These are phyloP conservation scores for Brachyalestes nurse DNA, from an alignment of 2,797 vertebrate species.

Conservation along the genomic window DNA sequence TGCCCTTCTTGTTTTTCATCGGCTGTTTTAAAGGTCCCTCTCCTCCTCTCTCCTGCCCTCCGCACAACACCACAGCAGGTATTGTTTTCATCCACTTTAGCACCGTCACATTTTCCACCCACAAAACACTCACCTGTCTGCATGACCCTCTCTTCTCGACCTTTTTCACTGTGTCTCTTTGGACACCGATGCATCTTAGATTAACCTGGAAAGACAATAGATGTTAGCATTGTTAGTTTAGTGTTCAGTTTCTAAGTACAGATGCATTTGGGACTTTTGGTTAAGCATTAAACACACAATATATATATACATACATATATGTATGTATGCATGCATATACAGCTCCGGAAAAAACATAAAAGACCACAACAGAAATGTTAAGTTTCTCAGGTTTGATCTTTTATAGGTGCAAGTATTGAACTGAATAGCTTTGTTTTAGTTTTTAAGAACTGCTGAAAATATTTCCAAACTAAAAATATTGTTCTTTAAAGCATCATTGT, in stretches of 20 bases:
- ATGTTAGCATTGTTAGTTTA: not conserved
- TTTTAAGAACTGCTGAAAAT: no score
- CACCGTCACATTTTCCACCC: conserved; percentile 55
- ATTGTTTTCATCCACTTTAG: conserved; percentile 61
- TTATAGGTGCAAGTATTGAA: no score
- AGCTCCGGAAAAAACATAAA: no score
- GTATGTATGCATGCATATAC: no score
- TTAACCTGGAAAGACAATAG: not conserved
- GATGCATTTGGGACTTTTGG: not conserved
- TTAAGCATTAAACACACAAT: no score
- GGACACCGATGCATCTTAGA: not conserved
- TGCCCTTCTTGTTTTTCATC: conserved; percentile 70
- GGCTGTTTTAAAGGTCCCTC: conserved; percentile 55
- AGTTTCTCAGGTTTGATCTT: no score
- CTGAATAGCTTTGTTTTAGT: no score
- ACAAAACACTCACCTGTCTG: conserved; percentile 31
- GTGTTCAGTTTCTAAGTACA: not conserved
- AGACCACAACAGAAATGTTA: no score
- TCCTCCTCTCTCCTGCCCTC: conserved; percentile 27
- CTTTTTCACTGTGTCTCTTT: not conserved
- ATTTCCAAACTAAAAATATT: no score
- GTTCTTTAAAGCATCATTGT: no score
- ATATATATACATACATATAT: no score
- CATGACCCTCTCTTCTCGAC: conserved; percentile 17
- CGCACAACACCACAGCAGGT: conserved; percentile 32